Conservation (phyloP, 1,140 invertebrate species). For the Akabosia matsudoensis region DNA sequence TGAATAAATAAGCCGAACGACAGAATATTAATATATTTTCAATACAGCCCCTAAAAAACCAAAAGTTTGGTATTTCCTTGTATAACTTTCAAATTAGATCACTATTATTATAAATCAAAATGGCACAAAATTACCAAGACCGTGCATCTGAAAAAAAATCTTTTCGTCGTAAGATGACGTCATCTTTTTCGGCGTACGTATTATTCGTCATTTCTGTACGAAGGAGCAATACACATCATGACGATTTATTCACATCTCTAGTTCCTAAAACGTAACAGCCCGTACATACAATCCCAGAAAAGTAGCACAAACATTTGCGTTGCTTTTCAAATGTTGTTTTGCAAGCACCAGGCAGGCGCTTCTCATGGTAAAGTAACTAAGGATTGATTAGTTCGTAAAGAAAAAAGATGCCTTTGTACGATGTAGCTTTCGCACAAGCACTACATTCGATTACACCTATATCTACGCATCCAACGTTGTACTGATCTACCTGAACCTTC, state of each 20-base stretch:
- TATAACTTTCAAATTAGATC: background rate
- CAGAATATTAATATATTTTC: too few relatives aligned
- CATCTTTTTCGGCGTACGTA: background rate
- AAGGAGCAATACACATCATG: background rate
- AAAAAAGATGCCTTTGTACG: background rate
- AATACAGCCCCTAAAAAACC: too few relatives aligned
- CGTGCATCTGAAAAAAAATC: too few relatives aligned
- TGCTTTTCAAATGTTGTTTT: too few relatives aligned
- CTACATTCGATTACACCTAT: background rate
- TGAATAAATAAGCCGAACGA: too few relatives aligned
- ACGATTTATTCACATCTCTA: too few relatives aligned
- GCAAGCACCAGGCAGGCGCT: too few relatives aligned
- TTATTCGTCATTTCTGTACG: background rate
- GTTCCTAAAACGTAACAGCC: background rate
- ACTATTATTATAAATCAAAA: background rate
- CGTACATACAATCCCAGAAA: background rate
- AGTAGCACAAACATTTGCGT: too few relatives aligned
- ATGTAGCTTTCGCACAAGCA: background rate
- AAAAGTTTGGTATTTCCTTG: too few relatives aligned
- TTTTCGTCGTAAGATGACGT: background rate
- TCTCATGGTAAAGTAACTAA: too few relatives aligned
- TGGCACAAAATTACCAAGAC: background rate
- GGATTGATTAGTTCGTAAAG: too few relatives aligned
- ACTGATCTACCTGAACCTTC: background rate
- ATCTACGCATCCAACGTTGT: background rate